These are phyloP conservation scores for Anastrepha obliqua DNA, from an alignment of 1,140 invertebrate genomes.

Conservation along the genomic window DNA sequence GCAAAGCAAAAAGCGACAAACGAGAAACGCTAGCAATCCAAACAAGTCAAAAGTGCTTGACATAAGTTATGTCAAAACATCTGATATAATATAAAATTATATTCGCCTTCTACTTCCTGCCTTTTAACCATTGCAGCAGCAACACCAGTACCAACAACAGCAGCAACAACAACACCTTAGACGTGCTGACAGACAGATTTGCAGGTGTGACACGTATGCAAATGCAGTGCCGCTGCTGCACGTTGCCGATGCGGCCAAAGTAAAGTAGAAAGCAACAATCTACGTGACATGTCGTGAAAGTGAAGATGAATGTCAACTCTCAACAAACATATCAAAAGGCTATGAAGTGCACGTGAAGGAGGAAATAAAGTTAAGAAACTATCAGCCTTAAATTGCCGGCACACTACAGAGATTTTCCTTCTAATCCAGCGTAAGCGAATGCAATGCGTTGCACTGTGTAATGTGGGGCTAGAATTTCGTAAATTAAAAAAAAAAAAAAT, in stretches of 20 bases:
- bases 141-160: not conserved
- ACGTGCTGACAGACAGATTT: slow-evolving; percentile 32
- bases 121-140: not conserved
- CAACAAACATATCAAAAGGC: not conserved
- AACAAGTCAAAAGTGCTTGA: not conserved
- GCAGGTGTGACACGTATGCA: slow-evolving; percentile 46
- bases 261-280: slow-evolving; percentile 17
- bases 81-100: not conserved
- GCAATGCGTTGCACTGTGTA: not conserved
- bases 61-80: slow-evolving; percentile 30
- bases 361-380: not conserved
- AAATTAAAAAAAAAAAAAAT: no score
- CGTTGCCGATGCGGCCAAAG: not conserved
- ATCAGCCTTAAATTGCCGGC: not conserved
- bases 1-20: not conserved
- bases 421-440: not conserved
- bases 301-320: slow-evolving; percentile 47
- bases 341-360: not conserved
- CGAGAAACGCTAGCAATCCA: not conserved
- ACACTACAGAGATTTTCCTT: not conserved
- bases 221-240: slow-evolving; percentile 20
- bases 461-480: not conserved
- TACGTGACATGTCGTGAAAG: slow-evolving; percentile 33
- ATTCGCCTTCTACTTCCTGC: not conserved
- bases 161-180: not conserved